A percentile compares a stretch with the other conserved stretches of the same genome.
Evolutionary conservation across 1,140 invertebrate genomes (phyloP).

Genomic region (Anastrepha ludens): DNA sequence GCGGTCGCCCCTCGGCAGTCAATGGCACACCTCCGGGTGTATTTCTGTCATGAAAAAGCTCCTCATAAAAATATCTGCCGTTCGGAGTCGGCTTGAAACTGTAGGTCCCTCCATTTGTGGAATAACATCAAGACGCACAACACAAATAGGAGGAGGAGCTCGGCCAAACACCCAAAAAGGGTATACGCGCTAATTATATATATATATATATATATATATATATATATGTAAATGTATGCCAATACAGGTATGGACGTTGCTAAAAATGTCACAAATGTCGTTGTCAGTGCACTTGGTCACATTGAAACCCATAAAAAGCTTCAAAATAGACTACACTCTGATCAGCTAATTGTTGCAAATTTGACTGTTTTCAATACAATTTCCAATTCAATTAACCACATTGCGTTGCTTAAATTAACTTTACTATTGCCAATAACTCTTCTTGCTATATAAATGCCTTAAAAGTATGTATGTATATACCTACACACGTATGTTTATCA

Average conservation of each 20-base stretch:
- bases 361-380: not conserved
- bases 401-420: not conserved
- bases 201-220: not conserved
- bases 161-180: no score
- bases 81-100: no score
- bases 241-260: no score
- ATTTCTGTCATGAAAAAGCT: no score
- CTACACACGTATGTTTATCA: not conserved
- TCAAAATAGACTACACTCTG: not conserved
- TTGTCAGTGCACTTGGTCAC: not conserved
- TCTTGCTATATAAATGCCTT: not conserved
- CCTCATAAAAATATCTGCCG: no score
- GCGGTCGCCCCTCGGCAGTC: no score
- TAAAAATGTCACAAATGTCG: no score
- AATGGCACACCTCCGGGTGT: no score
- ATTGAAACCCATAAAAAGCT: conserved; percentile 18
- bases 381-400: not conserved
- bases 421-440: not conserved
- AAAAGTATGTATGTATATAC: not conserved
- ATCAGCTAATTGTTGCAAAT: not conserved
- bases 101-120: no score
- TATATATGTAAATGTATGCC: no score
- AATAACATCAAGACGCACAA: no score
- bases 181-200: not conserved
- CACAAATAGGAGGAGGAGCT: no score